Conservation (phyloP, 2,888 invertebrate genomes). For the Agrotis clavis region DNA sequence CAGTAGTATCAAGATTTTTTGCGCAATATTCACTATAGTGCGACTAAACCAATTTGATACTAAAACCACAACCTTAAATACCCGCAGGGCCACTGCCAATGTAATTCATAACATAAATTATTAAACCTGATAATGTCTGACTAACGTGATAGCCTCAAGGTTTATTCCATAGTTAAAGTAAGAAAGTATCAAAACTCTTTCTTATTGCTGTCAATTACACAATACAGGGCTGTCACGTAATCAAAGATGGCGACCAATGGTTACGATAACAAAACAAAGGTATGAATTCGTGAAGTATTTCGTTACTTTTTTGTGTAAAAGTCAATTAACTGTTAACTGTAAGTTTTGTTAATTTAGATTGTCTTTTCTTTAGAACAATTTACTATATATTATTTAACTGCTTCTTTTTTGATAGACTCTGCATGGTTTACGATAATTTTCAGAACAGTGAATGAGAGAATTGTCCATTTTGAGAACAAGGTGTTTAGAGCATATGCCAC, state of each 20-base stretch:
- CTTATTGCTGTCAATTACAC: conserved; percentile 29
- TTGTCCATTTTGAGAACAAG: too few relatives aligned
- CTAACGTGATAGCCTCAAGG: conserved; percentile 44
- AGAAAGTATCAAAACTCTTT: conserved; percentile 57
- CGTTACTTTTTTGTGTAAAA: conserved; percentile 24
- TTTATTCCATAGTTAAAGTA: conserved; percentile 44
- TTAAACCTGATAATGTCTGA: conserved; percentile 32
- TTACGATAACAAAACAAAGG: conserved; percentile 29
- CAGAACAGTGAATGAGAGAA: too few relatives aligned
- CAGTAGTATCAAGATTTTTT: too few relatives aligned
- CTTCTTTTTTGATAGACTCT: too few relatives aligned
- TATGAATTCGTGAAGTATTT: conserved; percentile 10
- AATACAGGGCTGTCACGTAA: conserved; percentile 37
- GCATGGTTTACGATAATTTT: too few relatives aligned
- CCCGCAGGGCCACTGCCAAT: conserved; percentile 10
- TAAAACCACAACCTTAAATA: conserved; percentile 17
- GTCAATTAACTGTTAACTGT: conserved; percentile 26
- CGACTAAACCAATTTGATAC: conserved; percentile 17
- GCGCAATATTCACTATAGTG: neutral
- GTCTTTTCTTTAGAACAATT: neutral
- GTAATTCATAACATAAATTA: conserved; percentile 25
- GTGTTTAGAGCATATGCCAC: too few relatives aligned
- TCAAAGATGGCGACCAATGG: conserved; percentile 22
- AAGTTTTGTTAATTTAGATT: conserved; percentile 9
- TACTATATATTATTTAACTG: too few relatives aligned